phyloP scores from a whole-genome alignment of 1,140 invertebrate genomes.

The Patella vulgata region DNA sequence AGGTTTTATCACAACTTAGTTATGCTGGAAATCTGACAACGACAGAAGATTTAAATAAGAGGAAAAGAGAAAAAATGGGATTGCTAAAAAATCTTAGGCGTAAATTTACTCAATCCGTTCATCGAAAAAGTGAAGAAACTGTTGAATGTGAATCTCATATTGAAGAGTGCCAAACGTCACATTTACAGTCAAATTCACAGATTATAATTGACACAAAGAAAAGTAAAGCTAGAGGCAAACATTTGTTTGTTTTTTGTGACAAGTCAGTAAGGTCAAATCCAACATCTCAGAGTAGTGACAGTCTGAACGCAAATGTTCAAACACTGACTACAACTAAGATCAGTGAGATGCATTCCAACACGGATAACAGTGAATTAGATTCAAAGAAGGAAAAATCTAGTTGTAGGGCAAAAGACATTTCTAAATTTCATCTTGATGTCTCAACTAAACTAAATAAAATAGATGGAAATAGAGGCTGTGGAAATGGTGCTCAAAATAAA shows the following conservation, averaged over 20 bases:
- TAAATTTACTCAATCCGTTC: slow-evolving; percentile 49
- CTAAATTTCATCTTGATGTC: slow-evolving; percentile 44
- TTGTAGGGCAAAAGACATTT: slow-evolving; percentile 55
- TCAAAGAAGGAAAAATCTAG: slow-evolving; percentile 50
- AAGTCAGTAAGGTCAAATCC: slow-evolving; percentile 28
- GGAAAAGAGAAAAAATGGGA: slow-evolving; percentile 55
- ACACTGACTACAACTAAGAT: slow-evolving; percentile 46
- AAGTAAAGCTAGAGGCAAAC: slow-evolving; percentile 22
- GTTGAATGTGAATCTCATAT: slow-evolving; percentile 30
- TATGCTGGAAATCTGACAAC: slow-evolving; percentile 27
- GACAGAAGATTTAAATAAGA: slow-evolving; percentile 29
- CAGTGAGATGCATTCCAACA: slow-evolving; percentile 51
- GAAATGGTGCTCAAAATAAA: too few relatives aligned
- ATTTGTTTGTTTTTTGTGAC: slow-evolving; percentile 29
- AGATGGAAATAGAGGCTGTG: too few relatives aligned
- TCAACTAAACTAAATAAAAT: too few relatives aligned
- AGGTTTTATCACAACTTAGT: slow-evolving; percentile 26
- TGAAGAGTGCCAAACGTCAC: slow-evolving; percentile 22
- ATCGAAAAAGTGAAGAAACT: slow-evolving; percentile 44
- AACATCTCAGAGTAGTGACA: slow-evolving; percentile 53
- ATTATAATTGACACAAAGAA: slow-evolving; percentile 21
- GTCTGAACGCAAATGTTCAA: slow-evolving; percentile 45
- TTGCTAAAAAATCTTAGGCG: slow-evolving; percentile 50
- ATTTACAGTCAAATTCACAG: slow-evolving; percentile 1
- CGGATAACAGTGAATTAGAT: slow-evolving; percentile 41